A percentile compares a stretch with the other conserved stretches of the same genome.
Conservation (phyloP, 2,797 vertebrate species). For the Sebastes paucispinis region DNA sequence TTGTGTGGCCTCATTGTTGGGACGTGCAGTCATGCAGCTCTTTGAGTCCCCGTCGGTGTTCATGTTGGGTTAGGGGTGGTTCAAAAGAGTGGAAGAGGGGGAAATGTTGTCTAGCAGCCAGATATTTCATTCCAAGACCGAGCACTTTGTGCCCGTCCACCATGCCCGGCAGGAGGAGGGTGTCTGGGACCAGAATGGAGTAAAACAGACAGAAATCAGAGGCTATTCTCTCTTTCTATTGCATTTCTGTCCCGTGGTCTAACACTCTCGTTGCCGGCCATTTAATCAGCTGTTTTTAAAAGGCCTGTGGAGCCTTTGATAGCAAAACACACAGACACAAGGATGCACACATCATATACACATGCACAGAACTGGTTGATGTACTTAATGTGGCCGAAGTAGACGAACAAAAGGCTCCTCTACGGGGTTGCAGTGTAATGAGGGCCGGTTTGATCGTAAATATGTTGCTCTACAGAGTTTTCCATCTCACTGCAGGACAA, state of each 20-base stretch:
- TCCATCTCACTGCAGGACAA: slow-evolving; percentile 84
- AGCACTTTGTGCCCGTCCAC: slow-evolving; percentile 58
- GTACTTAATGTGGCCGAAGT: slow-evolving; percentile 72
- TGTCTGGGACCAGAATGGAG: slow-evolving; percentile 40
- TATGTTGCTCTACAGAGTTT: slow-evolving; percentile 81
- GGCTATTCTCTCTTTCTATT: slow-evolving; percentile 15
- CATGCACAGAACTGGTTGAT: slow-evolving; percentile 65
- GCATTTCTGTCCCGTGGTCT: slow-evolving; percentile 13
- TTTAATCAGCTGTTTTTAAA: slow-evolving; percentile 68
- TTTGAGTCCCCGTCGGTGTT: slow-evolving; percentile 68
- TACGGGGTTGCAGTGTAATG: slow-evolving; percentile 81
- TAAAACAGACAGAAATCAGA: slow-evolving; percentile 41
- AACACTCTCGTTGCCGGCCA: slow-evolving; percentile 52
- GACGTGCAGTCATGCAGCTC: slow-evolving; percentile 82
- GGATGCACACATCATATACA: slow-evolving; percentile 38
- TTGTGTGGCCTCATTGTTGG: slow-evolving; percentile 83
- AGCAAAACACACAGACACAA: slow-evolving; percentile 52
- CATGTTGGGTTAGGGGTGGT: slow-evolving; percentile 67
- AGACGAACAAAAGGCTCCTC: slow-evolving; percentile 85
- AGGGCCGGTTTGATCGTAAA: slow-evolving; percentile 83
- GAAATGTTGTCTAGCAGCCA: slow-evolving; percentile 63
- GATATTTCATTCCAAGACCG: slow-evolving; percentile 70
- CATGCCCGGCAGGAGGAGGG: slow-evolving; percentile 45
- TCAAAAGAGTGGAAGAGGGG: slow-evolving; percentile 62
- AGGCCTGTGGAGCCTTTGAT: slow-evolving; percentile 72